Evolutionary conservation across 2,113 vertebrate genomes (phyloP).

Genomic region (Myiopsitta monachus): DNA sequence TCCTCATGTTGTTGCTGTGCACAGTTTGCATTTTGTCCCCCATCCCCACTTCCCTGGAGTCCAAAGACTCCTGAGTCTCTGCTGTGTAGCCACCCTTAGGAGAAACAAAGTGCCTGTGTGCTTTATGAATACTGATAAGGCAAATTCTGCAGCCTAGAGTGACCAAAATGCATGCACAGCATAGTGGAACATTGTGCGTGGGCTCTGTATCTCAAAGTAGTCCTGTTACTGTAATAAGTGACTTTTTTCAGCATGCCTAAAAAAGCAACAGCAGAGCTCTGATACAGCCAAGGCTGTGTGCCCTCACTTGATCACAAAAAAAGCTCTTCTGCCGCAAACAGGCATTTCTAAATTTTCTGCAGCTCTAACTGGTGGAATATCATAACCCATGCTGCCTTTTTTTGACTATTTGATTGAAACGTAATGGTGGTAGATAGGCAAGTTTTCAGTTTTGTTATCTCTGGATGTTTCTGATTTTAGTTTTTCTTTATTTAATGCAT

Average conservation of each 20-base stretch:
- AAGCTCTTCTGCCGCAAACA: constrained; percentile 22
- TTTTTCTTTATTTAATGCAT: constrained; percentile 23
- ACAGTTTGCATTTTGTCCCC: background rate
- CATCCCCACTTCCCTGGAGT: background rate
- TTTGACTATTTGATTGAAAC: constrained; percentile 3
- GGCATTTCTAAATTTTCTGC: constrained; percentile 15
- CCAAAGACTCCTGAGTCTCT: background rate
- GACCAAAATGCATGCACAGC: background rate
- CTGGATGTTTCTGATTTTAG: constrained; percentile 22
- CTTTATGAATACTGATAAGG: constrained; percentile 5
- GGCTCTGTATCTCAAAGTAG: constrained; percentile 1
- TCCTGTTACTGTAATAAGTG: background rate
- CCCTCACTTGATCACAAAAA: constrained; percentile 17
- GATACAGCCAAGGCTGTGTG: background rate
- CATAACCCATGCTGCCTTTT: background rate
- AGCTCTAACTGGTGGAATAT: background rate
- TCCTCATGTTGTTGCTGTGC: fast-evolving
- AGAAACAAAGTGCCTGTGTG: background rate
- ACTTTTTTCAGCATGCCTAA: constrained; percentile 29
- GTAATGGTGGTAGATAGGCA: background rate
- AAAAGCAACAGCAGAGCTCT: constrained; percentile 6
- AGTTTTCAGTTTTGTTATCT: background rate
- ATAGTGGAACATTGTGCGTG: background rate
- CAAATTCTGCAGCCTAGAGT: background rate
- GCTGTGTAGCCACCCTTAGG: background rate